Percentiles rank a stretch among this genome's conserved stretches.
phyloP scores from a whole-genome alignment of 64 coral and sea anemone genomes.

The Anthopleura sola region DNA sequence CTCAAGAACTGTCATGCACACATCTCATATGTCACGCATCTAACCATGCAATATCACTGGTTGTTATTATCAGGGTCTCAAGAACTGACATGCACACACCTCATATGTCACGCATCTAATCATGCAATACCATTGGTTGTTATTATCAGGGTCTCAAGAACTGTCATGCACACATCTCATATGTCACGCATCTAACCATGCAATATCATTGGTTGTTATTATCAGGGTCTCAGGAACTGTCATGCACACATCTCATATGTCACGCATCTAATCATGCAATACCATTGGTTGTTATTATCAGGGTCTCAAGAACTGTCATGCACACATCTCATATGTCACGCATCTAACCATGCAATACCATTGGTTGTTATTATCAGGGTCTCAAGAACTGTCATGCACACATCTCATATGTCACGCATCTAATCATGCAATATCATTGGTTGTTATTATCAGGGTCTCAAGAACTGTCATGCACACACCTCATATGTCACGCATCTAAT shows the following conservation, averaged over 20 bases:
- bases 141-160: slow-evolving; percentile 65
- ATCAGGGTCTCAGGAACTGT: slow-evolving; percentile 65
- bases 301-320: slow-evolving; percentile 66
- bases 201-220: background rate
- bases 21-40: background rate
- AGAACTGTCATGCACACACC: too few relatives aligned
- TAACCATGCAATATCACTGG: background rate
- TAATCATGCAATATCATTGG: background rate
- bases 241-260: too few relatives aligned
- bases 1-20: slow-evolving; percentile 94
- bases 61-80: slow-evolving; percentile 59
- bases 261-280: background rate
- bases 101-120: background rate
- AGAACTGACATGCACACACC: background rate
- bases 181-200: background rate
- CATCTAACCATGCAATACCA: background rate
- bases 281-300: background rate
- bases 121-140: background rate
- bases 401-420: too few relatives aligned
- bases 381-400: too few relatives aligned
- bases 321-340: background rate
- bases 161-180: background rate
- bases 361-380: slow-evolving; percentile 34
- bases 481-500: background rate
- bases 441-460: slow-evolving; percentile 59